phyloP scores from a whole-genome alignment of 2,113 vertebrate species.

The Centropus unirufus region DNA sequence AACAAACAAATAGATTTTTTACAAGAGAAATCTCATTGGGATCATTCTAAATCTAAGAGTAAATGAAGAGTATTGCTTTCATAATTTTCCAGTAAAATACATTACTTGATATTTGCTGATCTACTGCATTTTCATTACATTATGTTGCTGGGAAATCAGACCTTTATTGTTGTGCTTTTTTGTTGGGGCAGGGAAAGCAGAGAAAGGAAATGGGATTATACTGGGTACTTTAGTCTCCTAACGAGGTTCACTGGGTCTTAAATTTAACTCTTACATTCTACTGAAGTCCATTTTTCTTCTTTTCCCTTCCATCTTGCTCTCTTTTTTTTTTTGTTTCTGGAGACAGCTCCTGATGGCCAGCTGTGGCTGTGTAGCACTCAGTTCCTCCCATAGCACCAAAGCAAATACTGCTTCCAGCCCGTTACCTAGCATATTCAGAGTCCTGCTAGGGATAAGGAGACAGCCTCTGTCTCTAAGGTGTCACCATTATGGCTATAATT shows the following conservation, averaged over 20 bases:
- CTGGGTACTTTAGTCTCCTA: background rate
- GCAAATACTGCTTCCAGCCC: background rate
- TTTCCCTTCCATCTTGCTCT: background rate
- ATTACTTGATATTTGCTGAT: background rate
- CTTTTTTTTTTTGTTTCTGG: background rate
- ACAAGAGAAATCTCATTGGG: background rate
- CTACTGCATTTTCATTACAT: background rate
- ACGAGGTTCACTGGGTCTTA: conserved; percentile 7
- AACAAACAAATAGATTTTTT: background rate
- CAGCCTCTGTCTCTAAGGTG: background rate
- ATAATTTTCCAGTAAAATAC: conserved; percentile 19
- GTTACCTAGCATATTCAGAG: background rate
- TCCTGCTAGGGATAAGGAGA: background rate
- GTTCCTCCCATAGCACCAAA: background rate
- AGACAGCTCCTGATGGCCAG: background rate
- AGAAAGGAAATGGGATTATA: conserved; percentile 2
- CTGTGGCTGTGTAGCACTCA: background rate
- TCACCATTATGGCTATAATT: background rate
- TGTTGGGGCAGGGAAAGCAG: background rate
- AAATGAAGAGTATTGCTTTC: conserved; percentile 4
- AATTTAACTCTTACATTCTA: conserved; percentile 18
- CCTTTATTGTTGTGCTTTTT: conserved; percentile 20
- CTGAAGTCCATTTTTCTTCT: background rate
- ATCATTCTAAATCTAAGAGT: background rate
- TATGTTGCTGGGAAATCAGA: background rate